Evolutionary conservation across 2,113 vertebrate genomes (phyloP).

Genomic region (Rhynchomys soricoides): DNA sequence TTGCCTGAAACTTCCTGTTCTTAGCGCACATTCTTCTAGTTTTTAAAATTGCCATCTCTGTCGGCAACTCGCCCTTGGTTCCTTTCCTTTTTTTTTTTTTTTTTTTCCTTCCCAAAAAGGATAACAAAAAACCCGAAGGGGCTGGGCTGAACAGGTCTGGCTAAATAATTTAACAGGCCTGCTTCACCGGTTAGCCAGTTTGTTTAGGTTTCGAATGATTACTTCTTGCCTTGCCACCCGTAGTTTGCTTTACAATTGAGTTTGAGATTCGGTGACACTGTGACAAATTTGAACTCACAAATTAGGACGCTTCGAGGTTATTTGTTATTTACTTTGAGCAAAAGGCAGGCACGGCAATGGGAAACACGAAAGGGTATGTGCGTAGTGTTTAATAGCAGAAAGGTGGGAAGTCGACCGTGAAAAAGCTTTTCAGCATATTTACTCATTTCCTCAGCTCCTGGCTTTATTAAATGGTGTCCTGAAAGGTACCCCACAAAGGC

Average conservation of each 20-base stretch:
- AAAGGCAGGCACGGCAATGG: conserved; percentile 70
- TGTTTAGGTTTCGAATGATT: conserved; percentile 68
- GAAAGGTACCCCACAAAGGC: conserved; percentile 81
- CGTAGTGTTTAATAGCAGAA: conserved; percentile 80
- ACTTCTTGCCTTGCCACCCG: conserved; percentile 76
- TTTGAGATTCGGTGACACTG: conserved; percentile 77
- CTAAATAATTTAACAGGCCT: conserved; percentile 65
- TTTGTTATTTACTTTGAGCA: conserved; percentile 81
- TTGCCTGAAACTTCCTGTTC: conserved; percentile 32
- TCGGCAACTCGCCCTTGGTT: background rate
- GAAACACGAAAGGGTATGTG: conserved; percentile 62
- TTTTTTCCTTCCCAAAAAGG: background rate
- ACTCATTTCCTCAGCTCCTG: conserved; percentile 80
- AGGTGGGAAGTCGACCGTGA: conserved; percentile 78
- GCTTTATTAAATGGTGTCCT: conserved; percentile 84
- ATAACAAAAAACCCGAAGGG: no score
- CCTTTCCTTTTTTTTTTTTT: background rate
- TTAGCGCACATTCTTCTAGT: background rate
- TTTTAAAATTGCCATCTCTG: background rate
- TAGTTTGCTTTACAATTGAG: conserved; percentile 79
- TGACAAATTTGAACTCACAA: conserved; percentile 83
- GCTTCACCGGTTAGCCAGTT: conserved; percentile 73
- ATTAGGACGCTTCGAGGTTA: conserved; percentile 82
- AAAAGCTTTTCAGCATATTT: conserved; percentile 81
- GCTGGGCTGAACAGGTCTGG: background rate